Evolutionary conservation across 1,140 invertebrate species (phyloP).

Genomic region (Pachypsylla venusta): DNA sequence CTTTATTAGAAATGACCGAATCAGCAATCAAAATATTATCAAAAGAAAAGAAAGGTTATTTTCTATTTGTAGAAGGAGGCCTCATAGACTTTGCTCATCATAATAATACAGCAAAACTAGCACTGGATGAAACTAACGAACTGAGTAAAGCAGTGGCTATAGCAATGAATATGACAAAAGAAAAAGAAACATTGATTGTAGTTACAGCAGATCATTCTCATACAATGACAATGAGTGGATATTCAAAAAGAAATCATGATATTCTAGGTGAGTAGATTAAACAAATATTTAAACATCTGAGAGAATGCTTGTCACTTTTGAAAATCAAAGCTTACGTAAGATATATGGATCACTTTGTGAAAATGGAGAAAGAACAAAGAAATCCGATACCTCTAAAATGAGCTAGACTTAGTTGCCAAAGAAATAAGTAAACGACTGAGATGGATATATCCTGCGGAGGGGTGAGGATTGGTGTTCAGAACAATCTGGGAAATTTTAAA

Average conservation of each 20-base stretch:
- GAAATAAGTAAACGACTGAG: too few species aligned
- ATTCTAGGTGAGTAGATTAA: conserved; percentile 34
- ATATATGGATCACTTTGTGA: too few species aligned
- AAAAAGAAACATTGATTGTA: conserved; percentile 44
- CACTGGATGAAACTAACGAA: conserved; percentile 50
- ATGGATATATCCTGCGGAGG: too few species aligned
- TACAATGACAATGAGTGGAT: conserved; percentile 44
- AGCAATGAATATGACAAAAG: conserved; percentile 16
- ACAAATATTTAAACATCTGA: too few species aligned
- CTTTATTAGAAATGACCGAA: conserved; percentile 61
- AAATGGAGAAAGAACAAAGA: too few species aligned
- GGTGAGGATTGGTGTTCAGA: too few species aligned
- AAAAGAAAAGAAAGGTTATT: conserved; percentile 49
- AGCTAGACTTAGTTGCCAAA: too few species aligned
- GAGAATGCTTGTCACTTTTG: too few species aligned
- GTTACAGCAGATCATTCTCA: conserved; percentile 52
- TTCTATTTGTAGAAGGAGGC: conserved; percentile 51
- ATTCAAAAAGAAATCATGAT: conserved; percentile 48
- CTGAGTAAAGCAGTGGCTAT: conserved; percentile 44
- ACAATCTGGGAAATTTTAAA: too few species aligned
- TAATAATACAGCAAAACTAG: conserved; percentile 40
- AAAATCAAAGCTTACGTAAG: too few species aligned
- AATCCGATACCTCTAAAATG: too few species aligned
- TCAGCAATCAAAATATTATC: conserved; percentile 57
- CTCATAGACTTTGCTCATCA: conserved; percentile 57